Percentiles rank a stretch among this genome's conserved stretches.
phyloP scores from a whole-genome alignment of 2,797 vertebrate genomes.

The Myotis pilosus region DNA sequence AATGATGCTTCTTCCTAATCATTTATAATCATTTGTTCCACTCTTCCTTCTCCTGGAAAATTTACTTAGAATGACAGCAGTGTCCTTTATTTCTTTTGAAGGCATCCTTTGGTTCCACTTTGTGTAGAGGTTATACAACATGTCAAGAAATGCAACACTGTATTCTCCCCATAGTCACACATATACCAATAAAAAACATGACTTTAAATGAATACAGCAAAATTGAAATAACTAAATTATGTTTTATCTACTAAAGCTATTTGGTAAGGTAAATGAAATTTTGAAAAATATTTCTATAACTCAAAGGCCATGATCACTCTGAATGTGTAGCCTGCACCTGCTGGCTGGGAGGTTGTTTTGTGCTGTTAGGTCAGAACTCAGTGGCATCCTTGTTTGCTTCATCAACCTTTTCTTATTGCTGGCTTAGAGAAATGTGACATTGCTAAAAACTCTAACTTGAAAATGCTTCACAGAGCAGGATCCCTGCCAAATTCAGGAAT shows the following conservation, averaged over 20 bases:
- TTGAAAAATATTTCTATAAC: not conserved
- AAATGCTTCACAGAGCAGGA: slow-evolving; percentile 63
- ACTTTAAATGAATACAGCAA: not conserved
- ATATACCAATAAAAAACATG: slow-evolving; percentile 13
- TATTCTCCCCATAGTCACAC: not conserved
- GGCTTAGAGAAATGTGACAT: slow-evolving; percentile 43
- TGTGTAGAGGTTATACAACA: slow-evolving; percentile 24
- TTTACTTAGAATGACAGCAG: slow-evolving; percentile 32
- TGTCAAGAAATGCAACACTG: not conserved
- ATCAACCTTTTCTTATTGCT: slow-evolving; percentile 24
- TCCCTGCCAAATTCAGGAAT: slow-evolving; percentile 61
- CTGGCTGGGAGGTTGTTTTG: not conserved
- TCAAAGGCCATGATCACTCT: not conserved
- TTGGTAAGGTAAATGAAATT: slow-evolving; percentile 16
- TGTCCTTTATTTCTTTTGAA: slow-evolving; percentile 45
- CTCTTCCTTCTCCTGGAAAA: slow-evolving; percentile 45
- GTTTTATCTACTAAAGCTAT: slow-evolving; percentile 27
- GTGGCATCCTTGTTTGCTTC: not conserved
- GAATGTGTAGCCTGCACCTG: not conserved
- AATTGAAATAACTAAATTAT: not conserved
- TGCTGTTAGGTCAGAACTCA: slow-evolving; percentile 8
- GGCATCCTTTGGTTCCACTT: slow-evolving; percentile 20
- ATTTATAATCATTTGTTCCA: slow-evolving; percentile 47
- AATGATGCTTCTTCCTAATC: slow-evolving; percentile 37
- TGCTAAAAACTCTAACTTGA: slow-evolving; percentile 56